A percentile compares a stretch with the other conserved stretches of the same genome.
Evolutionary conservation across 2,888 invertebrate species (phyloP).

Genomic region (Hypsopygia costalis): DNA sequence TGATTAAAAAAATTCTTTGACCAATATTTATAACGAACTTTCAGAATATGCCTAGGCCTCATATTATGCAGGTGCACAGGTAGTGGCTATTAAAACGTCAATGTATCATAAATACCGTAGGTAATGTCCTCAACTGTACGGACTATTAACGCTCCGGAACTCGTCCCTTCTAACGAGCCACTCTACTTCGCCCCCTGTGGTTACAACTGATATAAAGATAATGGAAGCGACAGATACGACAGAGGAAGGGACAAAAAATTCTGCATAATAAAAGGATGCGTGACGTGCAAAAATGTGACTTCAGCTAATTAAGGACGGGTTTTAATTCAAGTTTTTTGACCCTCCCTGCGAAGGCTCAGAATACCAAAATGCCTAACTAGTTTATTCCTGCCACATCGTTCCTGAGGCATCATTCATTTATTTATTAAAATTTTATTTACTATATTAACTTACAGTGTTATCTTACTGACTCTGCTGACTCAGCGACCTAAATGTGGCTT

Average conservation of each 20-base stretch:
- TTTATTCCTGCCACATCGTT: no score
- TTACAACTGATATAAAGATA: conserved; percentile 6
- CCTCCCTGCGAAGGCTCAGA: background rate
- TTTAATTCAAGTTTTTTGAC: conserved; percentile 3
- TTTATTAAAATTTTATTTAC: no score
- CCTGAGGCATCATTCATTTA: no score
- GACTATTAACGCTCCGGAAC: conserved; percentile 8
- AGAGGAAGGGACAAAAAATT: conserved; percentile 4
- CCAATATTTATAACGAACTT: no score
- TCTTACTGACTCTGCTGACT: no score
- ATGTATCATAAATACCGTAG: conserved; percentile 1
- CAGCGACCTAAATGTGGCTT: no score
- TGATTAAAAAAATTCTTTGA: no score
- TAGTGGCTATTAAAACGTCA: background rate
- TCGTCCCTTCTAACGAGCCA: conserved; percentile 10
- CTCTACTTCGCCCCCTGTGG: conserved; percentile 6
- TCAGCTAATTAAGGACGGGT: conserved; percentile 1
- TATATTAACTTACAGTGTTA: no score
- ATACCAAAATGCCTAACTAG: no score
- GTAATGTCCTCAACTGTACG: conserved; percentile 1
- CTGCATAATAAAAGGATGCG: conserved; percentile 1
- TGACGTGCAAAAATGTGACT: conserved; percentile 1
- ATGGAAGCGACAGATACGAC: conserved; percentile 1
- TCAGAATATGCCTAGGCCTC: no score
- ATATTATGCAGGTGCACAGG: no score